Percentiles rank a stretch among this genome's conserved stretches.
Conservation (phyloP, 2,797 vertebrate genomes). For the Oreochromis grahami region DNA sequence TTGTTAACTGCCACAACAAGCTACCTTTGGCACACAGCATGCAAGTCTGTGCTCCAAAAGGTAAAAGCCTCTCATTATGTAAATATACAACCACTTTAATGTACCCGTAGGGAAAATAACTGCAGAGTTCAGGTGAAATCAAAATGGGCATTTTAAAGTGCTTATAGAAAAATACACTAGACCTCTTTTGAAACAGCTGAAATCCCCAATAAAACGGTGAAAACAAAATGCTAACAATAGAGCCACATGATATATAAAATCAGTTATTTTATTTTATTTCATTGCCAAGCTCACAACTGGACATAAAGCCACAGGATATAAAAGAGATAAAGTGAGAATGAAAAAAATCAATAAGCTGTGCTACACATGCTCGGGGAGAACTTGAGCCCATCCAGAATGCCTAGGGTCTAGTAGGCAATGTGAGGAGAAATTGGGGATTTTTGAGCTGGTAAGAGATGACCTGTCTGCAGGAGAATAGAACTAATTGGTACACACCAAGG, state of each 20-base stretch:
- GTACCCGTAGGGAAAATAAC: background rate
- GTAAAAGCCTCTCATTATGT: background rate
- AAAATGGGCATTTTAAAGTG: background rate
- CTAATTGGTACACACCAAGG: slow-evolving; percentile 65
- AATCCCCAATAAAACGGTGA: background rate
- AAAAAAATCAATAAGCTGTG: slow-evolving; percentile 40
- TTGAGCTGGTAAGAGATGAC: slow-evolving; percentile 35
- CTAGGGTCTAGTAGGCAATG: slow-evolving; percentile 25
- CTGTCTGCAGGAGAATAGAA: slow-evolving; percentile 51
- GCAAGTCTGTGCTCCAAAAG: background rate
- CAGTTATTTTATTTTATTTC: slow-evolving; percentile 1
- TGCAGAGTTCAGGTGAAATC: background rate
- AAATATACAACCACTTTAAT: background rate
- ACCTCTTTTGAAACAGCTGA: background rate
- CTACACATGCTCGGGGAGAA: slow-evolving; percentile 33
- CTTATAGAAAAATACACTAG: background rate
- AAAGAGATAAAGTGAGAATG: slow-evolving; percentile 30
- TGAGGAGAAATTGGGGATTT: slow-evolving; percentile 34
- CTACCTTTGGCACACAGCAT: background rate
- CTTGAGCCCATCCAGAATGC: slow-evolving; percentile 26
- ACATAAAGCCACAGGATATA: slow-evolving; percentile 45
- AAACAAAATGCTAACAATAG: slow-evolving; percentile 8
- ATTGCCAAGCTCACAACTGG: slow-evolving; percentile 30
- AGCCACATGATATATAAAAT: slow-evolving; percentile 9
- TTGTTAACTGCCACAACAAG: background rate